A percentile compares a stretch with the other conserved stretches of the same genome.
These are phyloP conservation scores for Himalopsyche tibetana DNA, from an alignment of 2,888 invertebrate species.

Conservation along the genomic window DNA sequence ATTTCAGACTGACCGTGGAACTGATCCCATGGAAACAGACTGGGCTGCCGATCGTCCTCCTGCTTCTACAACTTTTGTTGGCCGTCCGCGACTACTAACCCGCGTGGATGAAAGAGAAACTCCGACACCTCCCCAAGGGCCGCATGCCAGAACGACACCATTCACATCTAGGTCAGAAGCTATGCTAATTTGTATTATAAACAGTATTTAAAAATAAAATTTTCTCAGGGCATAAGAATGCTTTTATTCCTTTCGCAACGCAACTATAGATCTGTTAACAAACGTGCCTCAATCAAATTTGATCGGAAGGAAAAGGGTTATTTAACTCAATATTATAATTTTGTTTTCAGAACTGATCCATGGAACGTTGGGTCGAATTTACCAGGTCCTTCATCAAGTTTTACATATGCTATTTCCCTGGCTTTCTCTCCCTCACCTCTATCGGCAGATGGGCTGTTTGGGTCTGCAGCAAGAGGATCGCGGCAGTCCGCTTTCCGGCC, in stretches of 20 bases:
- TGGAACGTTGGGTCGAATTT: neutral
- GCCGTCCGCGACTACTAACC: constrained; percentile 66
- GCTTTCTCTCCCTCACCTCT: constrained; percentile 58
- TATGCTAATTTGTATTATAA: neutral
- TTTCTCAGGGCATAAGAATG: too few relatives aligned
- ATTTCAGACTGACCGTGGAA: constrained; percentile 81
- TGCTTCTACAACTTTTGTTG: constrained; percentile 69
- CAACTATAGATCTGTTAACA: too few relatives aligned
- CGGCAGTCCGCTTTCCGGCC: constrained; percentile 74
- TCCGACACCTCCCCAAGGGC: neutral
- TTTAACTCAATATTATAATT: too few relatives aligned
- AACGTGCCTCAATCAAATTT: too few relatives aligned
- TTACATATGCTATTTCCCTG: constrained; percentile 60
- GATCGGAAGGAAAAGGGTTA: too few relatives aligned
- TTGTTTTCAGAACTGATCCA: too few relatives aligned
- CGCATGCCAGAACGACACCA: neutral
- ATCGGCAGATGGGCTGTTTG: constrained; percentile 68
- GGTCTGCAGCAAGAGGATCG: constrained; percentile 68
- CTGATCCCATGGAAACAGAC: constrained; percentile 83
- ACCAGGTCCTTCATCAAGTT: neutral
- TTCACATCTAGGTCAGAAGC: neutral
- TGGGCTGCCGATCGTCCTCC: constrained; percentile 67
- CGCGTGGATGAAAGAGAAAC: neutral
- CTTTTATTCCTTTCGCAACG: too few relatives aligned
- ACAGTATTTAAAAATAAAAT: too few relatives aligned